These are phyloP conservation scores for Falco peregrinus DNA, from an alignment of 2,797 vertebrate genomes.

Conservation along the genomic window DNA sequence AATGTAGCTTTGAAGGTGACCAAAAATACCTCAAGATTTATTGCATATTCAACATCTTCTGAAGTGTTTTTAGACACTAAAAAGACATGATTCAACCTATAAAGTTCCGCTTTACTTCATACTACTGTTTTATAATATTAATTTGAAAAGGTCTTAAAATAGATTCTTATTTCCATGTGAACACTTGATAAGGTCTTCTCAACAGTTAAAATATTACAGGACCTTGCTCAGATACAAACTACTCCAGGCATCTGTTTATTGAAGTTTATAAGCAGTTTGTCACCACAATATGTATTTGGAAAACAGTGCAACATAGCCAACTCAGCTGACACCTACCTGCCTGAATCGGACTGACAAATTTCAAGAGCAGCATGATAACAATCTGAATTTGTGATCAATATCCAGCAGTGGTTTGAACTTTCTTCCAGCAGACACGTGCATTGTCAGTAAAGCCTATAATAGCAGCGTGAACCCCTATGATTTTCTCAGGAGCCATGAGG, in stretches of 20 bases:
- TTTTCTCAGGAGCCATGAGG: background rate
- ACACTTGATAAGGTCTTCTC: background rate
- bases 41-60: background rate
- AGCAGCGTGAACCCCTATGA: fast-evolving
- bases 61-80: background rate
- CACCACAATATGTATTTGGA: background rate
- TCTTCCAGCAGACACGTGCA: fast-evolving
- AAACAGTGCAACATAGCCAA: background rate
- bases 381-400: background rate
- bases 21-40: background rate
- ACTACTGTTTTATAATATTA: background rate
- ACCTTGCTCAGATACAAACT: background rate
- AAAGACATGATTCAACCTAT: background rate
- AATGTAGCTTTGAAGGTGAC: constrained; percentile 11
- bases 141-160: background rate
- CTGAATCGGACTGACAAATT: background rate
- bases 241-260: background rate
- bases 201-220: background rate
- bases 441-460: background rate
- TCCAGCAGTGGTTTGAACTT: background rate
- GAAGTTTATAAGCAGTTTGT: background rate
- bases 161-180: background rate
- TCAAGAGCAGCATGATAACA: background rate
- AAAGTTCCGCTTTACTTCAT: background rate
- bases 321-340: background rate